Percentiles rank a stretch among this genome's conserved stretches.
Evolutionary conservation across 2,888 invertebrate species (phyloP).

Genomic region (Sphaerophoria rueppellii): DNA sequence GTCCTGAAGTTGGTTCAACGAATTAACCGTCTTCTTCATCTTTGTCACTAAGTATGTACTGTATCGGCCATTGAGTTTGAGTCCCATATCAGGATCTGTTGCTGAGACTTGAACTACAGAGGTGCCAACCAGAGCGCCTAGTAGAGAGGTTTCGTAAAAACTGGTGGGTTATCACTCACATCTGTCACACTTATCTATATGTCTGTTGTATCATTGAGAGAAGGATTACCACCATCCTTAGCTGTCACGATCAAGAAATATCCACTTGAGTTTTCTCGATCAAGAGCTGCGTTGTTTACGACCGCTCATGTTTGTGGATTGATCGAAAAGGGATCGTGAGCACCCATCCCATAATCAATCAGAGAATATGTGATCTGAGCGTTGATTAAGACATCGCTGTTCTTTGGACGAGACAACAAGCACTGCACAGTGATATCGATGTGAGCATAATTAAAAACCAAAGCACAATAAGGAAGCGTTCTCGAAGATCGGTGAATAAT

Average conservation of each 20-base stretch:
- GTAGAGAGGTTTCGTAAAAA: conserved; percentile 92
- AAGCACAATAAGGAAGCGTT: conserved; percentile 84
- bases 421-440: conserved; percentile 94
- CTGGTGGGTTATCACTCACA: too few relatives aligned
- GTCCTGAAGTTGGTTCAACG: conserved; percentile 94
- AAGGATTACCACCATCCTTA: conserved; percentile 94
- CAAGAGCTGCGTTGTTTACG: conserved; percentile 91
- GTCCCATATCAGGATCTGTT: conserved; percentile 91
- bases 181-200: too few relatives aligned
- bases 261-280: conserved; percentile 91
- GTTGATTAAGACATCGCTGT: conserved; percentile 97
- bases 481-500: conserved; percentile 95
- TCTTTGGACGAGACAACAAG: conserved; percentile 78
- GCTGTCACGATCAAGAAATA: conserved; percentile 96
- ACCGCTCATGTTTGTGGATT: conserved; percentile 97
- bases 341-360: conserved; percentile 85
- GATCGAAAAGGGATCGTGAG: conserved; percentile 90
- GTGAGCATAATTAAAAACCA: conserved; percentile 85
- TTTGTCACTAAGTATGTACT: conserved; percentile 88
- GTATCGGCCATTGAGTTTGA: conserved; percentile 95
- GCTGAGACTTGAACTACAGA: conserved; percentile 91
- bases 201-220: too few relatives aligned
- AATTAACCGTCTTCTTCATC: conserved; percentile 94
- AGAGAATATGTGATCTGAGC: conserved; percentile 93
- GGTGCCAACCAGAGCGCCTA: conserved; percentile 91